A percentile compares a stretch with the other conserved stretches of the same genome.
These are phyloP conservation scores for Argya squamiceps DNA, from an alignment of 2,797 vertebrate genomes.

Conservation along the genomic window DNA sequence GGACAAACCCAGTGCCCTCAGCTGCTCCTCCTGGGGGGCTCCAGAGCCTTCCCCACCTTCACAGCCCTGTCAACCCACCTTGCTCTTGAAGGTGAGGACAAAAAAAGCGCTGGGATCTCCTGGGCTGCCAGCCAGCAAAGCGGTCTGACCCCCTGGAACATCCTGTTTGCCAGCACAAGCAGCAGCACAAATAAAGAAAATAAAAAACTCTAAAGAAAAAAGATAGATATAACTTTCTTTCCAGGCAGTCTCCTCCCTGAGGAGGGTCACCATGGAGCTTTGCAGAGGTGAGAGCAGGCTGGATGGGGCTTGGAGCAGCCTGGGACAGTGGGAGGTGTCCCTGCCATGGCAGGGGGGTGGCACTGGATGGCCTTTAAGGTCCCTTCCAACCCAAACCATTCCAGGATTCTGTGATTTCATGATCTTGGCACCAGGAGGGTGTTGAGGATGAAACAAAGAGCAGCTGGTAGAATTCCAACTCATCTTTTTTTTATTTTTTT, in stretches of 20 bases:
- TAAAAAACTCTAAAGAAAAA: not conserved
- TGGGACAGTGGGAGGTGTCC: not conserved
- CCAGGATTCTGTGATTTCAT: not conserved
- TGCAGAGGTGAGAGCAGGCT: not conserved
- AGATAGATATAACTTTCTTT: rapidly evolving
- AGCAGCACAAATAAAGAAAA: rapidly evolving
- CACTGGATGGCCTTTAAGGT: not conserved
- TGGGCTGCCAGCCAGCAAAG: not conserved
- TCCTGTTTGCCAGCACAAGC: not conserved
- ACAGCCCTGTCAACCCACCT: not conserved
- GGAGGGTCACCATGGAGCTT: not conserved
- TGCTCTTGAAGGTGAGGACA: not conserved
- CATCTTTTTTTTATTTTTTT: not conserved
- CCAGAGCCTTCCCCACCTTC: not conserved
- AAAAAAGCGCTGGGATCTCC: not conserved
- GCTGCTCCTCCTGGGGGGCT: not conserved
- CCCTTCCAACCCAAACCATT: not conserved
- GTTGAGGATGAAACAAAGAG: not conserved
- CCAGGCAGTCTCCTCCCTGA: not conserved
- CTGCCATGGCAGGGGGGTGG: not conserved
- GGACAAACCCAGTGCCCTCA: not conserved
- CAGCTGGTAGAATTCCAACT: not conserved
- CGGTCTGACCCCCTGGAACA: not conserved
- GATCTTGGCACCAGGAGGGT: not conserved
- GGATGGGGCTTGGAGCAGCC: not conserved